These are phyloP conservation scores for Cataglyphis hispanica DNA, from an alignment of 1,140 invertebrate genomes.

Conservation along the genomic window DNA sequence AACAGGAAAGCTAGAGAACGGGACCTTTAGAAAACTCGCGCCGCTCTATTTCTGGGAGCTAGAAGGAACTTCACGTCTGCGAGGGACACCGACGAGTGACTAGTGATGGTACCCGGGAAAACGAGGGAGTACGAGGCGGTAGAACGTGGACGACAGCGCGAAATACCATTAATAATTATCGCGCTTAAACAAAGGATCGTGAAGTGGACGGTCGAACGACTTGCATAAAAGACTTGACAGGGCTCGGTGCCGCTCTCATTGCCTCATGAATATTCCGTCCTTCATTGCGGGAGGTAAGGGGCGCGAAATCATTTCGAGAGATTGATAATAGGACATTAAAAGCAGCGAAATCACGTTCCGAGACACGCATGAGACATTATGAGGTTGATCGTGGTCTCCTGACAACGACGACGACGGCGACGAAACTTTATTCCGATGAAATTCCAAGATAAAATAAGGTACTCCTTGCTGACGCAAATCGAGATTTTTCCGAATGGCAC, in stretches of 20 bases:
- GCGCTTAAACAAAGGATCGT: constrained; percentile 59
- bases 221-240: constrained; percentile 63
- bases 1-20: constrained; percentile 19
- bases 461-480: constrained; percentile 10
- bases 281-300: constrained; percentile 38
- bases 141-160: constrained; percentile 16
- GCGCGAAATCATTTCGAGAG: constrained; percentile 51
- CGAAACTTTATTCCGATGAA: background rate
- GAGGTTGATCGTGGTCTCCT: background rate
- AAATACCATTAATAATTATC: constrained; percentile 68
- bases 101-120: background rate
- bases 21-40: constrained; percentile 56
- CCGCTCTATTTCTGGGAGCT: constrained; percentile 31
- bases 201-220: constrained; percentile 53
- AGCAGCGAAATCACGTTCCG: background rate
- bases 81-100: constrained; percentile 29
- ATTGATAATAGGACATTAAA: constrained; percentile 56
- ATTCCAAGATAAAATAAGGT: constrained; percentile 25
- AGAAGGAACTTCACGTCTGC: constrained; percentile 55
- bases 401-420: background rate
- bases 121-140: background rate
- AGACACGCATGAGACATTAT: constrained; percentile 35
- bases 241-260: constrained; percentile 38
- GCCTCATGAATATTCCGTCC: constrained; percentile 60
- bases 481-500: background rate